These are phyloP conservation scores for Rhodinocichla rosea DNA, from an alignment of 2,113 vertebrate species.

Conservation along the genomic window DNA sequence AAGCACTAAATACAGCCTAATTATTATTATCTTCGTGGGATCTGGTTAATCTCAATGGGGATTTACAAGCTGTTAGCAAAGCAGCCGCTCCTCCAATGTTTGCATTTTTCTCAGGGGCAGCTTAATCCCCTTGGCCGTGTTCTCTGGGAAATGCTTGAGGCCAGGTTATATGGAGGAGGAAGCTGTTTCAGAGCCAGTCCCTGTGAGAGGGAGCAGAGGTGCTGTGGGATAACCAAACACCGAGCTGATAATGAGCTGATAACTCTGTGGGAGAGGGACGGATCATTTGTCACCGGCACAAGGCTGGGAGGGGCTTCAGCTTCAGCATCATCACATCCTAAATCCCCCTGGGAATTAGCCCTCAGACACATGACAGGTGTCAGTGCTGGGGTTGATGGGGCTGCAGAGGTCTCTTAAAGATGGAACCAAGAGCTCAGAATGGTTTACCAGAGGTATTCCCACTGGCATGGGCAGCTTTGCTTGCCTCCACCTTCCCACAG, in stretches of 20 bases:
- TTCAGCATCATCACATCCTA: neutral
- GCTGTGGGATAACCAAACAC: neutral
- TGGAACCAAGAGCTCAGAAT: rapidly evolving
- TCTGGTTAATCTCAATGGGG: slow-evolving; percentile 17
- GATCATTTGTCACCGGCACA: neutral
- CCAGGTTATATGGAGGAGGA: neutral
- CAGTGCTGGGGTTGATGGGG: neutral
- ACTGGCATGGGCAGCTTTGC: rapidly evolving
- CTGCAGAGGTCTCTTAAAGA: neutral
- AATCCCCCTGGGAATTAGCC: neutral
- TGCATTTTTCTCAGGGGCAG: neutral
- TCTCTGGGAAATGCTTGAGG: neutral
- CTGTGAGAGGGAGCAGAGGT: neutral
- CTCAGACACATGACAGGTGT: neutral
- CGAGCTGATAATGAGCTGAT: rapidly evolving
- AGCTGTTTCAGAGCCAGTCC: neutral
- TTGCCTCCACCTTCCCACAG: neutral
- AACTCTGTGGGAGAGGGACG: rapidly evolving
- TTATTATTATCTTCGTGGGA: slow-evolving; percentile 30
- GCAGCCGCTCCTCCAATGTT: neutral
- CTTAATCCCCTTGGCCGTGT: neutral
- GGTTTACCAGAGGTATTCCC: neutral
- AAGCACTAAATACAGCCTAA: slow-evolving; percentile 37
- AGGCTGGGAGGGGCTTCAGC: neutral
- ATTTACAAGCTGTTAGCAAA: slow-evolving; percentile 25